Evolutionary conservation across 2,888 invertebrate species (phyloP).

Genomic region (Chorisops tibialis): DNA sequence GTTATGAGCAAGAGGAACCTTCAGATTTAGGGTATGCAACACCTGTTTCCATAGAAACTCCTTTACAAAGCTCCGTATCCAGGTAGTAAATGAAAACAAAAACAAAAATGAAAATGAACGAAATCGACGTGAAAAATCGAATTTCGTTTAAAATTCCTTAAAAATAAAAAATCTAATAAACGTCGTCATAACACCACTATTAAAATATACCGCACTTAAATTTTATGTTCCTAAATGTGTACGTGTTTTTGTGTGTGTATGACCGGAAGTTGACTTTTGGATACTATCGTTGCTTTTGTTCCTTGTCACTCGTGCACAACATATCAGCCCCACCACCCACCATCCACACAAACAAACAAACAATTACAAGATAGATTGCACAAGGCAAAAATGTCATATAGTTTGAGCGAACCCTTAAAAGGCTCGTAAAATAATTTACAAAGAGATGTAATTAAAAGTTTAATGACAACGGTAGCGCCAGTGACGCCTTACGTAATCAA

Average conservation of each 20-base stretch:
- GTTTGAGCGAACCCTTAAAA: no score
- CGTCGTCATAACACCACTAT: constrained; percentile 14
- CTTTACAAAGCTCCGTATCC: constrained; percentile 80
- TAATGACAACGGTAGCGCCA: no score
- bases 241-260: background rate
- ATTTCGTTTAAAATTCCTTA: constrained; percentile 19
- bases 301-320: no score
- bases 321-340: no score
- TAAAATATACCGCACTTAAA: constrained; percentile 18
- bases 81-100: constrained; percentile 53
- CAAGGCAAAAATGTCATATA: no score
- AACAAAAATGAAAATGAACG: background rate
- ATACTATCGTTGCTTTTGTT: background rate
- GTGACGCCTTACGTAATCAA: no score
- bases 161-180: constrained; percentile 2
- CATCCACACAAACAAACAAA: no score
- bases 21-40: constrained; percentile 76
- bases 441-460: no score
- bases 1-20: constrained; percentile 67
- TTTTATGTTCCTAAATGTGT: constrained; percentile 10
- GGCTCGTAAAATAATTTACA: no score
- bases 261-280: background rate
- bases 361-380: no score
- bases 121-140: background rate
- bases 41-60: constrained; percentile 81